Evolutionary conservation across 2,797 vertebrate genomes (phyloP).

Genomic region (Garrulus glandarius): DNA sequence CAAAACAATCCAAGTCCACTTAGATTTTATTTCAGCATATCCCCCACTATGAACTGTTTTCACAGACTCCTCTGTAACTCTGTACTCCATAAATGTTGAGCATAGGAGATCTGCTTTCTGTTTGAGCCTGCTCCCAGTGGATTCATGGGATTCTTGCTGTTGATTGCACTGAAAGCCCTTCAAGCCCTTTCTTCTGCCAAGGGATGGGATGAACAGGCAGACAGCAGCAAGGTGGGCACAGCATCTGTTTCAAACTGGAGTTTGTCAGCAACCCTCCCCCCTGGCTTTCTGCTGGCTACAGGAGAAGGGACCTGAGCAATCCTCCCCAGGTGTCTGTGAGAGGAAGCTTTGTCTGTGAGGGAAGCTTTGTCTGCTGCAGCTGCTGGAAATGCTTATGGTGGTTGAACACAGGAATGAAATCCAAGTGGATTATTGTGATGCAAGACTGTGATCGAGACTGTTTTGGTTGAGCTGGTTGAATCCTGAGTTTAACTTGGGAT

Average conservation of each 20-base stretch:
- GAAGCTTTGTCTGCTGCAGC: neutral
- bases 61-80: neutral
- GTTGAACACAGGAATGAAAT: neutral
- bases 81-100: neutral
- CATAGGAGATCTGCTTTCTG: neutral
- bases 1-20: neutral
- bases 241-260: neutral
- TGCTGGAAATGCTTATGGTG: neutral
- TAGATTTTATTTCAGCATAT: neutral
- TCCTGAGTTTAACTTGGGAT: neutral
- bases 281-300: neutral
- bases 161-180: neutral
- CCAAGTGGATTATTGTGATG: neutral
- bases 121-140: neutral
- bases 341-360: neutral
- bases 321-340: neutral
- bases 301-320: neutral
- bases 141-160: neutral
- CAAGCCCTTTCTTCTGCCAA: neutral
- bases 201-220: neutral
- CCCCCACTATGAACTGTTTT: neutral
- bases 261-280: neutral
- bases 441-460: rapidly evolving
- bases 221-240: neutral
- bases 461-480: neutral